A percentile compares a stretch with the other conserved stretches of the same genome.
These are phyloP conservation scores for Megalonaias nervosa DNA, from an alignment of 1,140 invertebrate species.

Conservation along the genomic window DNA sequence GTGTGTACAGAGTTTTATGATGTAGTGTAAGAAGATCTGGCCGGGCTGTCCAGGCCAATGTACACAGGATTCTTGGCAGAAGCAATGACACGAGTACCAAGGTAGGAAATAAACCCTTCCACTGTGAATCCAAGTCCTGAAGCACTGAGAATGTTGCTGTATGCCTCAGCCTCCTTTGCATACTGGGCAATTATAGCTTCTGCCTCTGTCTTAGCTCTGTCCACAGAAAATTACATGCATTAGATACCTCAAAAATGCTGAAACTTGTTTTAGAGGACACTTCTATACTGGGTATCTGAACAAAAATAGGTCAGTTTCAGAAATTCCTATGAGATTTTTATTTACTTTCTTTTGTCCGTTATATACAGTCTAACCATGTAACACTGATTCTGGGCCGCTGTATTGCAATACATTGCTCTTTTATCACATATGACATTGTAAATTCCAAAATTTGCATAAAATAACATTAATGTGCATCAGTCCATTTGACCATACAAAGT, in stretches of 20 bases:
- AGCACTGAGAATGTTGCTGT: conserved; percentile 50
- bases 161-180: conserved; percentile 62
- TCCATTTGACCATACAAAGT: too few species aligned
- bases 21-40: conserved; percentile 53
- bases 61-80: conserved; percentile 63
- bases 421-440: too few species aligned
- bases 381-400: not conserved
- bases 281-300: too few species aligned
- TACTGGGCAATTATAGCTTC: conserved; percentile 59
- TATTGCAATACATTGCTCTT: not conserved
- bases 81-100: conserved; percentile 62
- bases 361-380: not conserved
- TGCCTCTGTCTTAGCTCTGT: conserved; percentile 61
- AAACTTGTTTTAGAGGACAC: too few species aligned
- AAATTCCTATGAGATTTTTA: not conserved
- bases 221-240: conserved; percentile 10
- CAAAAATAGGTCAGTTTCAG: not conserved
- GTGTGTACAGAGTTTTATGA: conserved; percentile 15
- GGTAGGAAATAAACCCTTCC: conserved; percentile 64
- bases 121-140: conserved; percentile 54
- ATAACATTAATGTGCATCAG: too few species aligned
- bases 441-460: too few species aligned
- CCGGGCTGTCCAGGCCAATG: conserved; percentile 61
- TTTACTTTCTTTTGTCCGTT: not conserved
- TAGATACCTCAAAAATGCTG: too few species aligned